These are phyloP conservation scores for Centrocercus urophasianus DNA, from an alignment of 2,113 vertebrate species.

Conservation along the genomic window DNA sequence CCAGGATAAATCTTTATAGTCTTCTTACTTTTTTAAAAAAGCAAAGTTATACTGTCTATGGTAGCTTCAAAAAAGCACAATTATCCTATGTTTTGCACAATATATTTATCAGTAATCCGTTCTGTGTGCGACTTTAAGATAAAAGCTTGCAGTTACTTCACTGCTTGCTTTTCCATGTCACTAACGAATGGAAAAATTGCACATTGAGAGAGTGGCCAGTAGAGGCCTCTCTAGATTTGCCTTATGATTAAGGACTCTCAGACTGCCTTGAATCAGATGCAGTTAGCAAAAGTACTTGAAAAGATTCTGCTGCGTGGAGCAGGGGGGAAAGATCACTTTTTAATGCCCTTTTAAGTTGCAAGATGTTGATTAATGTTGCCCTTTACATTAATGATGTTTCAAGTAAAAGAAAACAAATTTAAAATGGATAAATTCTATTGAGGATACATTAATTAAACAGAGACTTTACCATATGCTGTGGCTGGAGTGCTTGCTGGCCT, in stretches of 20 bases:
- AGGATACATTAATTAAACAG: conserved; percentile 87
- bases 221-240: conserved; percentile 98
- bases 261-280: conserved; percentile 40
- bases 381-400: conserved; percentile 89
- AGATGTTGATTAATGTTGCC: conserved; percentile 89
- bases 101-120: conserved; percentile 34
- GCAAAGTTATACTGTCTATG: neutral
- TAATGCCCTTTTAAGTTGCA: conserved; percentile 87
- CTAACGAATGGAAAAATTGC: conserved; percentile 53
- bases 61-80: conserved; percentile 43
- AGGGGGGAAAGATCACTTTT: conserved; percentile 80
- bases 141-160: conserved; percentile 38
- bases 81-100: conserved; percentile 30
- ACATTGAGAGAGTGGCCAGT: conserved; percentile 81
- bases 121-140: conserved; percentile 58
- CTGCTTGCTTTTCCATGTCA: conserved; percentile 3
- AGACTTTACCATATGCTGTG: conserved; percentile 83
- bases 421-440: conserved; percentile 89
- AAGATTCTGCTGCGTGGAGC: conserved; percentile 76
- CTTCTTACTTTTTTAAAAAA: conserved; percentile 27
- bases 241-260: conserved; percentile 61
- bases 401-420: conserved; percentile 91
- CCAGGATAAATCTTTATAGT: conserved; percentile 46
- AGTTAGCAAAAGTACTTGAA: conserved; percentile 80
- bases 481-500: conserved; percentile 85